phyloP scores from a whole-genome alignment of 2,113 vertebrate species.

The Taxidea taxus region DNA sequence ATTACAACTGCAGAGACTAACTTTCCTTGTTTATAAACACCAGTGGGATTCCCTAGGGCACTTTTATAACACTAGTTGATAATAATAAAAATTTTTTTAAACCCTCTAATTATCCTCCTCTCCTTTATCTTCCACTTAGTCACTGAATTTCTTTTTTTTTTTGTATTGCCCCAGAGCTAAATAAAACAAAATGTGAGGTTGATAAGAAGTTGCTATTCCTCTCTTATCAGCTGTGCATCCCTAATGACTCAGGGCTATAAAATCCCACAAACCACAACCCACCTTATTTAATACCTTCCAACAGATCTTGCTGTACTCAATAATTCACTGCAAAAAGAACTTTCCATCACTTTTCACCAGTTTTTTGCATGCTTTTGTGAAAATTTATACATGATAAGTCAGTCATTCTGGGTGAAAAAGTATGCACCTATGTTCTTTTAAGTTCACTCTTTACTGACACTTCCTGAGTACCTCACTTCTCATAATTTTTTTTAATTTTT shows the following conservation, averaged over 20 bases:
- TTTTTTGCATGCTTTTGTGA: not conserved
- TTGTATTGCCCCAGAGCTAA: not conserved
- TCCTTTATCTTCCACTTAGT: not conserved
- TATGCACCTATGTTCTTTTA: not conserved
- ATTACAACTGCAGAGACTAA: not conserved
- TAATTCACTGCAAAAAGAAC: not conserved
- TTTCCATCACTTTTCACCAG: not conserved
- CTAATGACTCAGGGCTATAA: not conserved
- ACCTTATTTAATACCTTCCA: not conserved
- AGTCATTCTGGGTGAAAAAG: not conserved
- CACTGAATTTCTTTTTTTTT: not conserved
- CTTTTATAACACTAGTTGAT: not conserved
- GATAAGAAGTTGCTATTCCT: not conserved
- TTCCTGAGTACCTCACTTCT: not conserved
- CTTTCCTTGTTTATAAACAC: not conserved
- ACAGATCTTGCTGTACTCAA: not conserved
- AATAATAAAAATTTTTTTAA: not conserved
- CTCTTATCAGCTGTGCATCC: not conserved
- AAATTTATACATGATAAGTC: not conserved
- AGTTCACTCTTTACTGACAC: not conserved
- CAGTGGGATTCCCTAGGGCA: not conserved
- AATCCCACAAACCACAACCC: not conserved
- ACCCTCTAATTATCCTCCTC: not conserved
- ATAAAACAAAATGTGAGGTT: not conserved
- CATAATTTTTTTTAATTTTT: not conserved